phyloP scores from a whole-genome alignment of 2,113 vertebrate genomes.

The Balaeniceps rex region DNA sequence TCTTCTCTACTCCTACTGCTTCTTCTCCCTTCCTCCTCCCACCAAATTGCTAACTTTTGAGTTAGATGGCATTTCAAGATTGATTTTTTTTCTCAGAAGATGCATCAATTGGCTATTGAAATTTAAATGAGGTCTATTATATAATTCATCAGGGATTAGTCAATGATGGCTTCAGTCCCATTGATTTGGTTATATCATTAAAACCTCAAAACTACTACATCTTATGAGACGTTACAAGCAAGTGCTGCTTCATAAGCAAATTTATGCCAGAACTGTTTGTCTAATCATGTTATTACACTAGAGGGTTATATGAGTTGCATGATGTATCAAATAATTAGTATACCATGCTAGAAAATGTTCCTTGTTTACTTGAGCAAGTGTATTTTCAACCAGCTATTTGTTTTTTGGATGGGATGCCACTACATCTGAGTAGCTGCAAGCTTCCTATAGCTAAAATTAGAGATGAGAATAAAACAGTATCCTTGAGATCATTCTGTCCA shows the following conservation, averaged over 20 bases:
- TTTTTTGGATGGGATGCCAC: background rate
- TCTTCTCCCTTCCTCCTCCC: background rate
- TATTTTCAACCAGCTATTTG: background rate
- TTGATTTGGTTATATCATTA: background rate
- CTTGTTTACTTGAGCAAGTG: background rate
- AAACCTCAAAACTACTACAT: background rate
- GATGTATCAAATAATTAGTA: background rate
- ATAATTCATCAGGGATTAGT: background rate
- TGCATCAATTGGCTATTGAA: background rate
- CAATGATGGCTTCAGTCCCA: background rate
- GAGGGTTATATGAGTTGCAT: background rate
- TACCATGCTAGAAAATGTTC: background rate
- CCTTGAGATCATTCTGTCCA: background rate
- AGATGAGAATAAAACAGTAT: background rate
- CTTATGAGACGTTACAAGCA: background rate
- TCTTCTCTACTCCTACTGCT: background rate
- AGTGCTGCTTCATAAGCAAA: background rate
- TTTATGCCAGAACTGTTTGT: background rate
- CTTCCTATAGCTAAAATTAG: background rate
- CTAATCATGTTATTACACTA: background rate
- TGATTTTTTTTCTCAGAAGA: background rate
- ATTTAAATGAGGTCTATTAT: background rate
- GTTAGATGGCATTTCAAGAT: background rate
- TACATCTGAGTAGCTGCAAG: background rate
- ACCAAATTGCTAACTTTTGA: background rate